Evolutionary conservation across 2,113 vertebrate genomes (phyloP), one percentile per base, ranked within the genome.

Genomic region (Spea multiplicata): DNA sequence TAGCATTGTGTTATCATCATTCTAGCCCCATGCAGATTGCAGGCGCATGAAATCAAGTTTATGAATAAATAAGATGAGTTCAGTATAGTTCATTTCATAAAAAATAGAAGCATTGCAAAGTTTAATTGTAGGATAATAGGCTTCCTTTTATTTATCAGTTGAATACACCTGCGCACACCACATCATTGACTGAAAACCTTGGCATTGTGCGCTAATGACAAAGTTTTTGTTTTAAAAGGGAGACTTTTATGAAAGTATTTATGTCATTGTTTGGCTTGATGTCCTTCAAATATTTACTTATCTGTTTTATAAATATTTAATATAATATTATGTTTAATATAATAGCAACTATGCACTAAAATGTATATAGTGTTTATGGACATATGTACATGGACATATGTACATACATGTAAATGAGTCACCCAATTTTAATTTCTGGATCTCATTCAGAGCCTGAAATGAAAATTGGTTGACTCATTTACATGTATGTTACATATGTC

Each of bases 61-160:
- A 76, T 76, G 44, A 57, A 68, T 76, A 68, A 68, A 52, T 62
- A 52, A 14, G 12, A 66, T 8, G 49, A 50, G 47, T 64, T 75
- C 73, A 75, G 13, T n/a, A 66, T 66, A 66, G 49, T 68, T 68
- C 64, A 67, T 5, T 44, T 57, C 65, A 57, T 76, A 48, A 68
- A 55, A 68, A 67, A 76, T 57, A 47, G 66, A 75, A 75, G 50
- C 13, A 7, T 67, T 67, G 64, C 64, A 55, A 44, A 49, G 74
- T 76, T 69, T 76, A 76, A 76, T 69, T 59, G 66, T 49, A 48
- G 61, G n/a, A 48, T 76, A 67, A 67, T 68, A 67, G 65, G 14
- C 53, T 57, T 70, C 67, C 75, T 70, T 76, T 61, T 69, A 69
- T 57, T 17, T 61, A 3, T 9, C 61, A 46, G 66, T 9, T 76